Conservation (phyloP, 1,140 invertebrate genomes). For the Saccostrea echinata region DNA sequence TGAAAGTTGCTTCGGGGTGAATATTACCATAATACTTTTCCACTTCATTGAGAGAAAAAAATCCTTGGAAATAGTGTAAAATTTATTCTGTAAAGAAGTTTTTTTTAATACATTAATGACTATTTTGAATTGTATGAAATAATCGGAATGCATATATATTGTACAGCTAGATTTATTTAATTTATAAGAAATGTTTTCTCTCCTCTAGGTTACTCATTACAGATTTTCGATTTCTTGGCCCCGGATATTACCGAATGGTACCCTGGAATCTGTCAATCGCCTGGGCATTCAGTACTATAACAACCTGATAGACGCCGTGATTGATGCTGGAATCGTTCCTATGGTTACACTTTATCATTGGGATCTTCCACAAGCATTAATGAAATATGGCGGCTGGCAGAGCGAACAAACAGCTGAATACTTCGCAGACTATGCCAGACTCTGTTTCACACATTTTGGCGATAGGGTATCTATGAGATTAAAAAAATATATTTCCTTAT, state of each 20-base stretch:
- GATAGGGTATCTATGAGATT: slow-evolving; percentile 63
- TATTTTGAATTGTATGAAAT: no score
- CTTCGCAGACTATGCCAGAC: slow-evolving; percentile 81
- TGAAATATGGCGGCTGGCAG: slow-evolving; percentile 81
- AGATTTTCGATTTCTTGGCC: slow-evolving; percentile 76
- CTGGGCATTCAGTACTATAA: slow-evolving; percentile 70
- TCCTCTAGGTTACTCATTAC: slow-evolving; percentile 68
- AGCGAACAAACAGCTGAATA: slow-evolving; percentile 81
- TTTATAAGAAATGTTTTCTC: background rate
- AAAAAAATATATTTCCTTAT: no score
- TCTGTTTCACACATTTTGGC: slow-evolving; percentile 79
- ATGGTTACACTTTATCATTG: slow-evolving; percentile 83
- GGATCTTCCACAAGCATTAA: slow-evolving; percentile 79
- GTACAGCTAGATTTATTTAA: no score
- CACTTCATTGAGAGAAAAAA: no score
- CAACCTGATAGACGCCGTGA: slow-evolving; percentile 69
- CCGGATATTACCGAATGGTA: slow-evolving; percentile 70
- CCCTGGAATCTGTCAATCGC: slow-evolving; percentile 49
- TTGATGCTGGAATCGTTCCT: slow-evolving; percentile 68
- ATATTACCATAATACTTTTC: no score
- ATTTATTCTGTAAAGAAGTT: no score
- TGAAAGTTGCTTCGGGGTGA: no score
- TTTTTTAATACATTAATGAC: no score
- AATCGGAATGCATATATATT: no score
- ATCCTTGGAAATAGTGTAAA: no score